Evolutionary conservation across 2,888 invertebrate species (phyloP), one percentile per base, ranked within the genome.

Genomic region (Tromatobia lineatoria): DNA sequence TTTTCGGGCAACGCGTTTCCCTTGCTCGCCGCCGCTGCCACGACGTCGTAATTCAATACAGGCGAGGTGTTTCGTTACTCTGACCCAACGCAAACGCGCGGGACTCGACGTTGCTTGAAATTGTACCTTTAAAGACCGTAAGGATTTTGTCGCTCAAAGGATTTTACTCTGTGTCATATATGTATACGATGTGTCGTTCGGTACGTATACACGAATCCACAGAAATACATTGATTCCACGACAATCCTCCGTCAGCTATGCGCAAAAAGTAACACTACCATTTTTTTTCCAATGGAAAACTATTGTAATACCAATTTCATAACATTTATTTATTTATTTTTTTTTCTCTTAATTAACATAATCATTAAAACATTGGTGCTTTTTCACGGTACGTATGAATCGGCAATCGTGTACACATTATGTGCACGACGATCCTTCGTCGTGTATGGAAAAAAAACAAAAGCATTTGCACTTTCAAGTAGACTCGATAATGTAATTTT

Each of bases 41-140:
- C 45, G 73, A 78, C 73, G 66, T 73, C 69, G 83, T 80, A 80
- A 79, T 76, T 80, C 76, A 71, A 83, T 83, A 83, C 57, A 57
- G 61, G 77, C 73, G 66, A 70, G 80, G 83, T 80, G 80, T 79
- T 76, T 61, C 67, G 80, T 80, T 83, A 80, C 83, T 66, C 50
- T 50, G 71, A 71, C 76, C 83, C 38, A 67, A 66, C 54, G 23
- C 79, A 34, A 67, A 71, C 66, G 57, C 38, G 57, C 47, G 71
- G 34, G 47, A 50, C 38, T 69, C 71, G 50, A 70, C 71, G 71
- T 76, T 80, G 71, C 83, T 80, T 52, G 83, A 80, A 73, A 80
- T 67, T 71, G 66, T 76, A 71, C 70, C 61, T 78, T 61, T 78
- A 71, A 78, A 78, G 70, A 61, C 78, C n/a, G n/a, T n/a, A n/a